Base-by-base conservation (phyloP, 2,888 invertebrate species). In the Formica aserva region DNA sequence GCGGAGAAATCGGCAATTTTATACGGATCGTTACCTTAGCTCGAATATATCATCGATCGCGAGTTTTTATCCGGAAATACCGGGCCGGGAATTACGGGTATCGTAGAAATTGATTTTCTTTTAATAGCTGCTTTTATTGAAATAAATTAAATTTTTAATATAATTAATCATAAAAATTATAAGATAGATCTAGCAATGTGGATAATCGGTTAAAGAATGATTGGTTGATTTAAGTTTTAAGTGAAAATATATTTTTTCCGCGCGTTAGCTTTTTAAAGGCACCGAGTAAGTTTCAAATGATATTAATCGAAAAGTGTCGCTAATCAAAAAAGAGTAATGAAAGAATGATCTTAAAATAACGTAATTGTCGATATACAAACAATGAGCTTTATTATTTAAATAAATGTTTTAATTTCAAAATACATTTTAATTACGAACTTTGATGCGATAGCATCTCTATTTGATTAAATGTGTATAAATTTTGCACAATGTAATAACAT, bases 121-220 rank as follows among this genome's bases (percentile, higher is more conserved):
- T 52, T 52, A 5, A 38, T 13, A n/a, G 15, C 0, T 13, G 22
- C 22, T 41, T n/a, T 6, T 57, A 29, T 60, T 29, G 11, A 41
- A 78, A 71, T 32, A 6, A 80, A 72, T 60, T 11, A 9, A 72
- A 45, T 60, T 60, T 60, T 4, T 67, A 26, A n/a, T 78, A 45
- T 45, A 72, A 29, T 45, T 72, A 35, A 65, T 1, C n/a, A 3
- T 8, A 9, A 55, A 38, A 9, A 41, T 26, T 29, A 9, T 67
- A 66, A 26, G 18, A 29, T 22, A 38, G 2, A 60, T 26, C 18
- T 69, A 60, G 45, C 35, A 38, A 66, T 57, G 52, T 52, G 65
- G 26, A 15, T 35, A 35, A 52, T 63, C 41, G 38, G 5, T 78
- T 71, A 32, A 69, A 57, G 22, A 26, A 65, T 26, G 32, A 18